These are phyloP conservation scores for Thripadectes ignobilis DNA, from an alignment of 2,797 vertebrate genomes.

Conservation along the genomic window DNA sequence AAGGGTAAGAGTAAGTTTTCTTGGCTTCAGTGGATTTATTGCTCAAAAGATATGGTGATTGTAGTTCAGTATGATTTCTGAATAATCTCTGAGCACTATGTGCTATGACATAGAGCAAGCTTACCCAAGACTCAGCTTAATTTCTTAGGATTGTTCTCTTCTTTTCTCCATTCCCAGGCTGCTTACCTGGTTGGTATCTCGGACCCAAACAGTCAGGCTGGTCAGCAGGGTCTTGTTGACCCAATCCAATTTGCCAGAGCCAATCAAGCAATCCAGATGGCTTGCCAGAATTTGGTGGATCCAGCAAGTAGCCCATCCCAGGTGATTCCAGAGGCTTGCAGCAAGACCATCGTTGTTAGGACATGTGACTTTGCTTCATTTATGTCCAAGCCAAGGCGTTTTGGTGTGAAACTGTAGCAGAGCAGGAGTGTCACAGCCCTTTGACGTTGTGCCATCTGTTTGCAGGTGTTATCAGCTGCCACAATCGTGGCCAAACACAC, in stretches of 20 bases:
- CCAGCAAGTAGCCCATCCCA: conserved; percentile 96
- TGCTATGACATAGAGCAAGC: neutral
- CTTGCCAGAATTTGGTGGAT: conserved; percentile 96
- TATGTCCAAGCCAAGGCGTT: neutral
- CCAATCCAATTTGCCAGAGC: conserved; percentile 97
- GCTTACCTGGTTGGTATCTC: conserved; percentile 97
- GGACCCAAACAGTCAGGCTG: conserved; percentile 96
- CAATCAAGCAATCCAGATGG: conserved; percentile 98
- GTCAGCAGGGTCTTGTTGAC: conserved; percentile 97
- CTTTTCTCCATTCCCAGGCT: conserved; percentile 76
- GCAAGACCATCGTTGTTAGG: neutral
- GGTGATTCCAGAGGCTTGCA: conserved; percentile 70
- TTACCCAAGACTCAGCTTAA: neutral
- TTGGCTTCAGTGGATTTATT: neutral
- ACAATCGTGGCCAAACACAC: conserved; percentile 99
- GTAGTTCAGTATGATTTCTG: neutral
- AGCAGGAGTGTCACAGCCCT: neutral
- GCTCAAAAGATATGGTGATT: neutral
- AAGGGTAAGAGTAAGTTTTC: neutral
- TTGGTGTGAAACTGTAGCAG: neutral
- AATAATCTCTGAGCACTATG: neutral
- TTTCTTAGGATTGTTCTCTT: neutral
- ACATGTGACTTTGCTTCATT: rapidly evolving
- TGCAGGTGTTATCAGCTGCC: conserved; percentile 93
- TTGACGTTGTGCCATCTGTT: neutral